Base-by-base conservation (phyloP, 35 echinoderm and acorn worm species). In the Chiridota heheva region DNA sequence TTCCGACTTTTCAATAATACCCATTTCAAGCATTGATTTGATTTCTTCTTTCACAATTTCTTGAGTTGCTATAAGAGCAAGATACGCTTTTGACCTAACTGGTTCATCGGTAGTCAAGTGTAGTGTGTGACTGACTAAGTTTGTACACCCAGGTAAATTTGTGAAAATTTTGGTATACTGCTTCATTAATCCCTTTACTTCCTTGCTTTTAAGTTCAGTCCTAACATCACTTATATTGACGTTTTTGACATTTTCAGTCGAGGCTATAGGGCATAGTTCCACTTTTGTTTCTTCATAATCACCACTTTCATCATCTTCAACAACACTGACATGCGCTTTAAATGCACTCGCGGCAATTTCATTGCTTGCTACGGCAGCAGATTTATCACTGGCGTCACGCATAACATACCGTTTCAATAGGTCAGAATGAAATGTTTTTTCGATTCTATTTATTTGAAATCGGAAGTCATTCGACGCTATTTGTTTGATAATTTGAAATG, bases 341-440 rank as follows among this genome's bases (percentile, higher is more conserved):
- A 36, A 24, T 30, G 63, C 77, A 81, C 56, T 57, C 25, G 60
- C 47, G 60, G 27, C 63, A 0, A 33, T 74, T 78, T 25, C 34
- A 22, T 58, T 73, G 41, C 20, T 27, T 13, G 36, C 29, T 6
- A 29, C 20, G 6, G 12, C 37, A 16, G 1, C 30, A 12, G 16
- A 43, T 20, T 43, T 17, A 16, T 18, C 62, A n/a, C 18, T 60
- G 57, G 0, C 10, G 5, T 69, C 26, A 10, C 83, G 69, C 22
- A 33, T 29, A n/a, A 62, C 68, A 73, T 76, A 72, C 69, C 24
- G 3, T 40, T 86, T 86, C 30, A 86, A 57, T 29, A 86, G 40
- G 37, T 86, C 77, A 4, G 83, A 69, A 86, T 86, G 83, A 46
- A 45, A 86, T 0, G 59, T 73, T 66, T 86, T 86, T 15, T 17